Percentiles rank a stretch among this genome's conserved stretches.
phyloP scores from a whole-genome alignment of 2,113 vertebrate species.

The Gavialis gangeticus region DNA sequence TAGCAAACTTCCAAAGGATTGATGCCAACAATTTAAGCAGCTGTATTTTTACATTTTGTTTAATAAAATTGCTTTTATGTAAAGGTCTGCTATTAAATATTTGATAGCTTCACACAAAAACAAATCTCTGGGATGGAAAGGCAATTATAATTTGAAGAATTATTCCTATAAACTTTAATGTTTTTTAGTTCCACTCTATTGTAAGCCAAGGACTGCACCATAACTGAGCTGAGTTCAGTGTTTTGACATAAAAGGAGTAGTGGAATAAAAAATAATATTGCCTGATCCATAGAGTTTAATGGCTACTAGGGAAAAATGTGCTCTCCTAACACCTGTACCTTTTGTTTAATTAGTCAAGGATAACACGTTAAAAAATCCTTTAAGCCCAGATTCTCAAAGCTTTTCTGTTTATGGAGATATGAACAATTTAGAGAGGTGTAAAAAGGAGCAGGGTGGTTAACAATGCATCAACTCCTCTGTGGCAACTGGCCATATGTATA shows the following conservation, averaged over 20 bases:
- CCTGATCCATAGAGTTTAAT: neutral
- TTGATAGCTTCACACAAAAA: conserved; percentile 47
- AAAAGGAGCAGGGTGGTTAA: too few species aligned
- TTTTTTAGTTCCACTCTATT: conserved; percentile 67
- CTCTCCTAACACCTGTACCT: neutral
- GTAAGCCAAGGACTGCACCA: conserved; percentile 34
- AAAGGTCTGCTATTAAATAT: conserved; percentile 65
- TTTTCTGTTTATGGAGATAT: too few species aligned
- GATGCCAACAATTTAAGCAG: conserved; percentile 43
- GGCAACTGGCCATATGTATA: too few species aligned
- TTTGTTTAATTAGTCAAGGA: conserved; percentile 5
- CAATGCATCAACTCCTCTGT: too few species aligned
- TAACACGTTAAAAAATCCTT: neutral
- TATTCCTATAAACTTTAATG: conserved; percentile 69
- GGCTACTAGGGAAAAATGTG: neutral
- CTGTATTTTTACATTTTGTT: conserved; percentile 57
- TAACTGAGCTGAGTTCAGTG: neutral
- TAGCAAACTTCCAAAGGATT: neutral
- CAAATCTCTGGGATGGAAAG: conserved; percentile 47
- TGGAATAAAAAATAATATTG: conserved; percentile 29
- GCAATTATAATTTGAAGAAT: conserved; percentile 71
- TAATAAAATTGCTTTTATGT: conserved; percentile 68
- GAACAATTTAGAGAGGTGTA: too few species aligned
- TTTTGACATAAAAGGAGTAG: conserved; percentile 43
- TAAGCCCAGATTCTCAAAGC: neutral